Base-by-base conservation (phyloP, 2,888 invertebrate species). In the Ommatoiulus sabulosus region DNA sequence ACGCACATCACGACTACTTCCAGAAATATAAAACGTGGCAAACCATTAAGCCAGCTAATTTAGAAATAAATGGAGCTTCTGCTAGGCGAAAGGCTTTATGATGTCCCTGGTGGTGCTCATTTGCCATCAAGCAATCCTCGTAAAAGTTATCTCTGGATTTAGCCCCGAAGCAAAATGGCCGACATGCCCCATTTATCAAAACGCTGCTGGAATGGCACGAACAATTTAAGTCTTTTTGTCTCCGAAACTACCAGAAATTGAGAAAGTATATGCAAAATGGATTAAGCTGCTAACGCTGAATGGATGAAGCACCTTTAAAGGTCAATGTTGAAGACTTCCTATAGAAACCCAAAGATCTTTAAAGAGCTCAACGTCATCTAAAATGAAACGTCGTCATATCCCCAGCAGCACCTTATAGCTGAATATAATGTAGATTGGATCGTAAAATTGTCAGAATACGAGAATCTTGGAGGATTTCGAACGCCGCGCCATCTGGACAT, bases 1-100 rank as follows among this genome's bases (percentile, higher is more conserved):
- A 72, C 72, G 72, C 72, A 72, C 72, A 72, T 72, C 72, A 72
- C 72, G 72, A 72, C 72, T 72, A 72, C 72, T 72, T 72, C 24
- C 72, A 72, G 72, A 72, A 72, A 72, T 72, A 72, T 72, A 72
- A 72, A 72, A 72, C 72, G 72, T 72, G 72, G 72, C 72, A 72
- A 72, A 72, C 72, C 72, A 72, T 72, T 72, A 72, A 72, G 72
- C 72, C 72, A 72, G 72, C 72, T 72, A 72, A 72, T 72, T 72
- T 72, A 72, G 72, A 72, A 72, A 72, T 72, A 72, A 72, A 72
- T 72, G 72, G 72, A 72, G 72, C 24, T 72, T 72, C 72, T 72
- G 72, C 72, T 72, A 72, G 72, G 24, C 72, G 72, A 72, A 72
- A 72, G 72, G 72, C 72, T 72, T 72, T 72, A 72, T 72, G 72